Conservation (phyloP, 2,113 vertebrate genomes). For the Sphyrna mokarran region DNA sequence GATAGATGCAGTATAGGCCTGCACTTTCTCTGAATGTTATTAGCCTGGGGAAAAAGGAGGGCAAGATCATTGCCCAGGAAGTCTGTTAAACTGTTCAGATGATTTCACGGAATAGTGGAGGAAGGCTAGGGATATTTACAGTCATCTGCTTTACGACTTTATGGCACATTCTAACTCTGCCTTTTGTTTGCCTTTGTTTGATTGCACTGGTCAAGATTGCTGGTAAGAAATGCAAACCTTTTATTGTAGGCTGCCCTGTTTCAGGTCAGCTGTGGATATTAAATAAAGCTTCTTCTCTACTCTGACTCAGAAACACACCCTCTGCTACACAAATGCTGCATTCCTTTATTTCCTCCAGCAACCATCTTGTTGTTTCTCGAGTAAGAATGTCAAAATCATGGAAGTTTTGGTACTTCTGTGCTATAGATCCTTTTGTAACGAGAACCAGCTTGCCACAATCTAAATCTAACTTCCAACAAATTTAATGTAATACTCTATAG, state of each 20-base stretch:
- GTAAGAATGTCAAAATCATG: neutral
- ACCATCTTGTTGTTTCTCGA: neutral
- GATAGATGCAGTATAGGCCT: neutral
- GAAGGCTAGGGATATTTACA: neutral
- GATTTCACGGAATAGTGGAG: neutral
- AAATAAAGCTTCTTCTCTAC: neutral
- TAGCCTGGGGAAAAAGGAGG: neutral
- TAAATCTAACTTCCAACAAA: neutral
- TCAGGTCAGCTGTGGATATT: neutral
- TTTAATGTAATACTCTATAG: neutral
- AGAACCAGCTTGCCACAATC: neutral
- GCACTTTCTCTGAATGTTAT: neutral
- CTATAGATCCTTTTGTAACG: neutral
- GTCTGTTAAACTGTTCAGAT: neutral
- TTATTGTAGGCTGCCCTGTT: neutral
- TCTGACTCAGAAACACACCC: neutral
- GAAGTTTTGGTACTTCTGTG: neutral
- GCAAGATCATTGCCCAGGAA: neutral
- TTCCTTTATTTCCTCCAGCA: neutral
- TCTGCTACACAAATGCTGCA: neutral
- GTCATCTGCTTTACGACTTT: neutral
- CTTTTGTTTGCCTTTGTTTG: neutral
- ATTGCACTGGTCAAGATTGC: neutral
- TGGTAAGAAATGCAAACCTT: neutral
- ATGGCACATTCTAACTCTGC: neutral